Evolutionary conservation across 1,140 invertebrate genomes (phyloP).

Genomic region (Linepithema humile): DNA sequence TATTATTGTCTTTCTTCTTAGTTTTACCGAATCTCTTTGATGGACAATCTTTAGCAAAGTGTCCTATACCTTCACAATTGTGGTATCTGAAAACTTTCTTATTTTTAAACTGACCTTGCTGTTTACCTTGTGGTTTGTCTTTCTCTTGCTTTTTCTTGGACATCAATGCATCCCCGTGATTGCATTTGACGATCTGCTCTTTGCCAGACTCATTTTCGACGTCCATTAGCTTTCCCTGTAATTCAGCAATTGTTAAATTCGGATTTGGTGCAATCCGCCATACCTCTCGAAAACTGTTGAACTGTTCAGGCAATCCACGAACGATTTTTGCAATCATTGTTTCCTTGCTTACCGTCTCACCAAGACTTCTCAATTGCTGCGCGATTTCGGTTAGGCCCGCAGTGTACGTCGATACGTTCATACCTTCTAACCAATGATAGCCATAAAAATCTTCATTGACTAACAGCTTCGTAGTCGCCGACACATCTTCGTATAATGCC

Average conservation of each 20-base stretch:
- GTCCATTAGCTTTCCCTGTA: constrained; percentile 6
- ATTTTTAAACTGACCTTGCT: not conserved
- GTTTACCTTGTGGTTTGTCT: not conserved
- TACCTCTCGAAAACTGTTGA: not conserved
- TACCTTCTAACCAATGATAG: not conserved
- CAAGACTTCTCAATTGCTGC: not conserved
- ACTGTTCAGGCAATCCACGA: not conserved
- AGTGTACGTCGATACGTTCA: constrained; percentile 6
- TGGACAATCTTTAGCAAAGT: not conserved
- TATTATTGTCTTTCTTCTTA: not conserved
- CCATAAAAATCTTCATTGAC: not conserved
- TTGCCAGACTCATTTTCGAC: constrained; percentile 7
- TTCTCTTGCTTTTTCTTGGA: not conserved
- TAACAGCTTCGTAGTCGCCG: constrained; percentile 3
- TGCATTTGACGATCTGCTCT: not conserved
- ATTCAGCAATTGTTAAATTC: constrained; percentile 2
- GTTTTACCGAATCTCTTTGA: not conserved
- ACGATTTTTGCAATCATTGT: not conserved
- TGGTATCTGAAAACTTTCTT: not conserved
- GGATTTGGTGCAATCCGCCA: not conserved
- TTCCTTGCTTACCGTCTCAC: not conserved
- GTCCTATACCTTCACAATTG: not conserved
- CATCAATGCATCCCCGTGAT: not conserved
- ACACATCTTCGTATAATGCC: not conserved
- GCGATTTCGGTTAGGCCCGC: not conserved